Evolutionary conservation across 2,113 vertebrate genomes (phyloP).

Genomic region (Balaeniceps rex): DNA sequence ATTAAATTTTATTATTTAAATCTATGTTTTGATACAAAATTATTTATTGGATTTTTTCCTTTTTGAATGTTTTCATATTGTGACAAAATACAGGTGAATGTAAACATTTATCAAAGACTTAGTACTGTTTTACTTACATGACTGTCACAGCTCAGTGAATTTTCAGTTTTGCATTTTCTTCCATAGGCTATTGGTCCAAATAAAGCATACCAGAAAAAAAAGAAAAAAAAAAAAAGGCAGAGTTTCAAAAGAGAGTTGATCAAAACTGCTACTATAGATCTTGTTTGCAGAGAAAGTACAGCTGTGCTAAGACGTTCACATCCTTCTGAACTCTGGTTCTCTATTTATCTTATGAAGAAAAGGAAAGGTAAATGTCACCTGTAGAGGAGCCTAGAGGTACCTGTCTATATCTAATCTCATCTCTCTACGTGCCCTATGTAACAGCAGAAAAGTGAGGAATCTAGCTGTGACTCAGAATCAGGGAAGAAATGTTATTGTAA

Average conservation of each 20-base stretch:
- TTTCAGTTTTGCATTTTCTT: not conserved
- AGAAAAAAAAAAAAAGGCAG: not conserved
- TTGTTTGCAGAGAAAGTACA: not conserved
- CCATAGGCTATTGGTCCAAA: not conserved
- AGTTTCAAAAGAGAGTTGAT: not conserved
- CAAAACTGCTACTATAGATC: not conserved
- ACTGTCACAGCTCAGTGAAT: not conserved
- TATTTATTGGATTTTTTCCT: not conserved
- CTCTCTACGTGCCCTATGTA: not conserved
- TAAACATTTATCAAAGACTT: not conserved
- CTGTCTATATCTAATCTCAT: not conserved
- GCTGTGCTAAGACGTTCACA: not conserved
- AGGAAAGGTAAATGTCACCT: not conserved
- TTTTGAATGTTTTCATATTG: not conserved
- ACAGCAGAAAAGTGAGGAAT: not conserved
- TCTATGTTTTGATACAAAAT: not conserved
- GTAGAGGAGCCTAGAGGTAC: not conserved
- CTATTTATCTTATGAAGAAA: not conserved
- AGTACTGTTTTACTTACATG: not conserved
- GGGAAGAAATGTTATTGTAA: not conserved
- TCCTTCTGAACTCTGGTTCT: not conserved
- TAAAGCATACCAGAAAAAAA: not conserved
- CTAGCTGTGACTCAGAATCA: not conserved
- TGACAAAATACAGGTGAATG: not conserved
- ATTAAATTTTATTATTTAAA: not conserved